A percentile compares a stretch with the other conserved stretches of the same genome.
These are phyloP conservation scores for Megaceryle alcyon DNA, from an alignment of 2,797 vertebrate species.

Conservation along the genomic window DNA sequence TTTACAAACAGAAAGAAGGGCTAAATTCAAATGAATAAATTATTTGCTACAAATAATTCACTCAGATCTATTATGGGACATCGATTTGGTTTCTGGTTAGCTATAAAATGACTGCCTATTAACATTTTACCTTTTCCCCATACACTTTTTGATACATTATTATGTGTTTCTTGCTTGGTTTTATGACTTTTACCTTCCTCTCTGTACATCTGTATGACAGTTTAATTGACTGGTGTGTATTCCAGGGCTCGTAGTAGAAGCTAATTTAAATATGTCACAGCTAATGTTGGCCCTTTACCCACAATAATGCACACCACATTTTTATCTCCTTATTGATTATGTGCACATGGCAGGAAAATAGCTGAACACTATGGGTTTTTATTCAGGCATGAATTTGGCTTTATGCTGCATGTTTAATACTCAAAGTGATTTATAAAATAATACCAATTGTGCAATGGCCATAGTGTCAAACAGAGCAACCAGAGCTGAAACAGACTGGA, in stretches of 20 bases:
- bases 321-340: slow-evolving; percentile 61
- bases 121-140: slow-evolving; percentile 70
- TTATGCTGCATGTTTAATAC: slow-evolving; percentile 19
- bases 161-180: slow-evolving; percentile 69
- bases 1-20: slow-evolving; percentile 56
- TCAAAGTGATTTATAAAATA: slow-evolving; percentile 49
- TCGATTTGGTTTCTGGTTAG: slow-evolving; percentile 72
- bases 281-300: slow-evolving; percentile 67
- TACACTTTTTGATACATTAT: slow-evolving; percentile 74
- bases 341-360: slow-evolving; percentile 65
- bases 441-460: background rate
- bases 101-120: slow-evolving; percentile 73
- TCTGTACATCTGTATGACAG: slow-evolving; percentile 67
- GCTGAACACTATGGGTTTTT: background rate
- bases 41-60: slow-evolving; percentile 68
- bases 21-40: slow-evolving; percentile 66
- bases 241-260: slow-evolving; percentile 39
- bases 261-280: slow-evolving; percentile 74
- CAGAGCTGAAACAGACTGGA: background rate
- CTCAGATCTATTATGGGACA: slow-evolving; percentile 60
- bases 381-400: slow-evolving; percentile 35
- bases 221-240: slow-evolving; percentile 73
- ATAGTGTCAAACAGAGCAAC: background rate
- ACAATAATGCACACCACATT: slow-evolving; percentile 45
- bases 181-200: slow-evolving; percentile 71